These are phyloP conservation scores for Aphidoletes aphidimyza DNA, from an alignment of 2,888 invertebrate species.

Conservation along the genomic window DNA sequence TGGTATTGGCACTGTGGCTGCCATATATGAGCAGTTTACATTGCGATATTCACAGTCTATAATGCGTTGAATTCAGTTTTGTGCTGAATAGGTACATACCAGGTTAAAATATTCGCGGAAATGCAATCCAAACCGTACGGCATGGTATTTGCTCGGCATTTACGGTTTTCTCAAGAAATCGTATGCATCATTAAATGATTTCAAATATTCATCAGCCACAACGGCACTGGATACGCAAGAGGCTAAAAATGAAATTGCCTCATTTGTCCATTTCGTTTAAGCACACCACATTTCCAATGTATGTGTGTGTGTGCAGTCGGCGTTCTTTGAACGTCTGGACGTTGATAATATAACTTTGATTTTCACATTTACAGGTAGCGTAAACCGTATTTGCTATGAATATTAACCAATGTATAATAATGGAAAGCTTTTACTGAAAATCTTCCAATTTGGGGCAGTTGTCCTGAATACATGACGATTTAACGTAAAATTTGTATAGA, in stretches of 20 bases:
- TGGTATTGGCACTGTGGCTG: neutral
- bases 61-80: neutral
- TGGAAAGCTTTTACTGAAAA: neutral
- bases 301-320: neutral
- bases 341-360: neutral
- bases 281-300: neutral
- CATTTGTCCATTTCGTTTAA: neutral
- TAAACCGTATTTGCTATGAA: neutral
- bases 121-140: neutral
- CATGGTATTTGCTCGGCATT: neutral
- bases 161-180: neutral
- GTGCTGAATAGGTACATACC: neutral
- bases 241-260: neutral
- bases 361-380: neutral
- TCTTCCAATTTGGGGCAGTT: neutral
- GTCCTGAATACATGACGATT: neutral
- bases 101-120: slow-evolving; percentile 18
- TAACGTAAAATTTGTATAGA: neutral
- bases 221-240: neutral
- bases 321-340: neutral
- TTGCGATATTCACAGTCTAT: neutral
- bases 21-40: neutral
- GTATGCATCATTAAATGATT: slow-evolving; percentile 25
- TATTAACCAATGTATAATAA: neutral
- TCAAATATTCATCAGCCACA: slow-evolving; percentile 7